Evolutionary conservation across 2,113 vertebrate species (phyloP).

Genomic region (Daboia siamensis): DNA sequence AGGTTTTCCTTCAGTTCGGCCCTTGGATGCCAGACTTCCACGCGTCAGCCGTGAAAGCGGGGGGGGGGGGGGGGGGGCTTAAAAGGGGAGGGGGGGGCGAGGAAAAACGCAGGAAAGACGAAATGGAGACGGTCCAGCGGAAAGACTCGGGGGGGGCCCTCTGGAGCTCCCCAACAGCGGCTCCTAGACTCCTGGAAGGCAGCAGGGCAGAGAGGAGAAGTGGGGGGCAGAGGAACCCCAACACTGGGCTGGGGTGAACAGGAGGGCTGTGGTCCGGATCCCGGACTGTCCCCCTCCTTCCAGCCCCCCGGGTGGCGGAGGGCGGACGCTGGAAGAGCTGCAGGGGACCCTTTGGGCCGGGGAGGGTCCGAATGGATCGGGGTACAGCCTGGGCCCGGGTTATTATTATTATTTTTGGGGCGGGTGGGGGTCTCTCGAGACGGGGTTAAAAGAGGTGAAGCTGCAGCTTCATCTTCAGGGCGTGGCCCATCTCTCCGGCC

Average conservation of each 20-base stretch:
- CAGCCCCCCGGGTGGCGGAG: not conserved
- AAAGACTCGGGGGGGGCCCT: too few relatives aligned
- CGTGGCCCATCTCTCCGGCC: slow-evolving; percentile 77
- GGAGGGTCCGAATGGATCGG: not conserved
- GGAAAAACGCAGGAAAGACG: too few relatives aligned
- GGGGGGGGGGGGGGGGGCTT: too few relatives aligned
- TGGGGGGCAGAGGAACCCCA: not conserved
- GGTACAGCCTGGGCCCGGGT: slow-evolving; percentile 32
- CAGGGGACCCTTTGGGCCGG: not conserved
- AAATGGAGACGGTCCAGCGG: too few relatives aligned
- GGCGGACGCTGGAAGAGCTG: not conserved
- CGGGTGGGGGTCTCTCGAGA: slow-evolving; percentile 24
- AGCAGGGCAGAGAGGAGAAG: not conserved
- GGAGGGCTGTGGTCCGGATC: not conserved
- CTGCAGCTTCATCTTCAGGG: slow-evolving; percentile 85
- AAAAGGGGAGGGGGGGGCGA: too few relatives aligned
- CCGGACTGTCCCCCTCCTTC: not conserved
- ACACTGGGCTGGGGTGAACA: not conserved
- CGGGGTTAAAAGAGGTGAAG: slow-evolving; percentile 83
- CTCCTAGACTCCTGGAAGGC: not conserved
- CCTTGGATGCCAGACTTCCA: not conserved
- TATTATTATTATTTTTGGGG: too few relatives aligned
- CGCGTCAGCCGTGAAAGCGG: too few relatives aligned
- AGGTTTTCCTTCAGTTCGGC: not conserved
- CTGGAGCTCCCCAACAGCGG: not conserved